Evolutionary conservation across 1,140 invertebrate species (phyloP).

Genomic region (Leptinotarsa texana): DNA sequence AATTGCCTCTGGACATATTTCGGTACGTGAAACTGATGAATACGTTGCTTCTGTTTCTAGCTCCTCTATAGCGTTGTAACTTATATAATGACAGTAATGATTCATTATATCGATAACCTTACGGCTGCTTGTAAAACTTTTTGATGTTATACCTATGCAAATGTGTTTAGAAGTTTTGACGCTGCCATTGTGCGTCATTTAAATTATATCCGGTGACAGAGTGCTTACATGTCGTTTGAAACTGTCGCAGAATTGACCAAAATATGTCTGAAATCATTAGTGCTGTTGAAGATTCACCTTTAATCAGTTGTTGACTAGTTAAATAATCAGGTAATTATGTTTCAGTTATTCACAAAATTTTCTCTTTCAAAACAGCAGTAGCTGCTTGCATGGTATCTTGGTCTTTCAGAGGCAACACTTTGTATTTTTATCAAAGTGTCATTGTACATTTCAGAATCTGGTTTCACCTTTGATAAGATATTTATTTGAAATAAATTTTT

Average conservation of each 20-base stretch:
- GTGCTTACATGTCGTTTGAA: too few species aligned
- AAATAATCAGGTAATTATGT: conserved; percentile 38
- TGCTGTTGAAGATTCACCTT: conserved; percentile 39
- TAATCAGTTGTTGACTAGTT: conserved; percentile 35
- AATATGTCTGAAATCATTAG: too few species aligned
- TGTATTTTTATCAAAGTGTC: too few species aligned
- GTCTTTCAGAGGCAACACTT: too few species aligned
- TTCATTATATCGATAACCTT: conserved; percentile 46
- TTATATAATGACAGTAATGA: conserved; percentile 49
- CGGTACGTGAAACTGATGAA: conserved; percentile 25
- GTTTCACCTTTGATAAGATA: too few species aligned
- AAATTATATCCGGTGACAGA: conserved; percentile 40
- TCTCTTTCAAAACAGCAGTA: too few species aligned
- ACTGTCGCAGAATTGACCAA: conserved; percentile 12
- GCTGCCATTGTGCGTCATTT: conserved; percentile 38
- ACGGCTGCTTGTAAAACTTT: conserved; percentile 51
- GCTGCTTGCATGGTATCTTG: too few species aligned
- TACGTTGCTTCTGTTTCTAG: conserved; percentile 50
- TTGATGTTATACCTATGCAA: conserved; percentile 35
- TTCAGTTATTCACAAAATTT: not conserved
- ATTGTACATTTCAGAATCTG: too few species aligned
- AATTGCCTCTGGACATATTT: conserved; percentile 47
- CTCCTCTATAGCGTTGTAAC: conserved; percentile 48
- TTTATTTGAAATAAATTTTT: too few species aligned
- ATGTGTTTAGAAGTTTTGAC: conserved; percentile 50